Base-by-base conservation (phyloP, 2,797 vertebrate genomes). In the Botia almorhae region DNA sequence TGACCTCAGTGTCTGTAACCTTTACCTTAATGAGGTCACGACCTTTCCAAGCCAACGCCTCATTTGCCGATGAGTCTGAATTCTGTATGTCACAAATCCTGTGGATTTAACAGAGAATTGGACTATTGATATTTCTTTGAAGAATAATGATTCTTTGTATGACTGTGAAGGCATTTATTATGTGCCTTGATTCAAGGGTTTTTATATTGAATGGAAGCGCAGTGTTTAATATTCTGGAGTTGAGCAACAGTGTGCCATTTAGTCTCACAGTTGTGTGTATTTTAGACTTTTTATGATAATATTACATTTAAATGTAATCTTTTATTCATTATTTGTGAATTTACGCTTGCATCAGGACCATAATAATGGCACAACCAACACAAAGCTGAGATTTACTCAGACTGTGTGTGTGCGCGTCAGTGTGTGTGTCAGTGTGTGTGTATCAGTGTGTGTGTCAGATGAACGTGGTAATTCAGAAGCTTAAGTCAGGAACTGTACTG, bases 11-110 rank as follows among this genome's bases (percentile, higher is more conserved):
- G 65, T 69, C 68, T 53, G 56, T 70, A n/a, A 78, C 68, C 56
- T 56, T 39, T 50, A 48, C 67, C 64, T n/a, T 61, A 78, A 53
- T 74, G n/a, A 56, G 61, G 64, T 64, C 74, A 29, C 43, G 55
- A 86, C 84, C 11, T 79, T 80, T 89, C 76, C 75, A 7, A 51
- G 68, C 82, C 85, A 81, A 71, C 75, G 48, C 48, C 55, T 69
- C 65, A 76, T 85, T 88, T 75, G 81, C 82, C 23, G 79, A 13
- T 21, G 17, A 21, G 7, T 55, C 0, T 4, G 12, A 29, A 29
- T 33, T 14, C 4, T 16, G 26, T 12, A 23, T 29, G 26, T 17
- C 10, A 26, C 33, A 39, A 55, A 65, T 55, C 55, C 55, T 26
- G 0, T 4, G 8, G 39, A 61, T 16, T 48, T 29, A 48, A 61